phyloP scores from a whole-genome alignment of 2,888 invertebrate genomes.

The Leucozona laternaria region DNA sequence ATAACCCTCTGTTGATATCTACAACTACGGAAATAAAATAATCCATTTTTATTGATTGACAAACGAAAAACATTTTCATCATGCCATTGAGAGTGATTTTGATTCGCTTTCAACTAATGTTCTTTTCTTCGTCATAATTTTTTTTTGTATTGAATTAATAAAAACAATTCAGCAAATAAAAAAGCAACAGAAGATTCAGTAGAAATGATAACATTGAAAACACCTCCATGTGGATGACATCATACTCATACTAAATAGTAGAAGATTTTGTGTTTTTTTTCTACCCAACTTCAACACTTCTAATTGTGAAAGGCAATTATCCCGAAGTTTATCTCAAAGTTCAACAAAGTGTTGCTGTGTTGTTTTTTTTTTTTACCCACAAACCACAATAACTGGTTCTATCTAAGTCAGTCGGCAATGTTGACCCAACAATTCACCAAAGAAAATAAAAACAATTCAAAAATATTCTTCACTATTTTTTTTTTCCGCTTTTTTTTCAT shows the following conservation, averaged over 20 bases:
- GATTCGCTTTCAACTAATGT: not conserved
- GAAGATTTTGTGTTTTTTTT: constrained; percentile 1
- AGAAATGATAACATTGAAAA: constrained; percentile 26
- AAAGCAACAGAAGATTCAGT: not conserved
- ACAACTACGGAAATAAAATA: not conserved
- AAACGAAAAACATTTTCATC: not conserved
- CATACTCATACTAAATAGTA: not conserved
- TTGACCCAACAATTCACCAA: constrained; percentile 55
- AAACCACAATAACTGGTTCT: constrained; percentile 59
- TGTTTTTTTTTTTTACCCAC: constrained; percentile 42
- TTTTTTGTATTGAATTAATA: not conserved
- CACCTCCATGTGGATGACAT: constrained; percentile 24
- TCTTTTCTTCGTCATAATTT: not conserved
- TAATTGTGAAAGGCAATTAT: constrained; percentile 31
- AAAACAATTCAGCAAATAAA: constrained; percentile 9
- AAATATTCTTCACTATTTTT: constrained; percentile 19
- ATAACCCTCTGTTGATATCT: not conserved
- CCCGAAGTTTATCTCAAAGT: constrained; percentile 30
- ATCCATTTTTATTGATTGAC: not conserved
- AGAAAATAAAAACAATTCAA: constrained; percentile 48
- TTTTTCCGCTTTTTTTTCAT: constrained; percentile 13
- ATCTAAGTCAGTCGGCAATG: constrained; percentile 62
- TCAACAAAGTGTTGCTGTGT: constrained; percentile 42
- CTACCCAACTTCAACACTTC: constrained; percentile 12
- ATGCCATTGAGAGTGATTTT: not conserved